Base-by-base conservation (phyloP, 2,888 invertebrate species). In the Andricus curvator region DNA sequence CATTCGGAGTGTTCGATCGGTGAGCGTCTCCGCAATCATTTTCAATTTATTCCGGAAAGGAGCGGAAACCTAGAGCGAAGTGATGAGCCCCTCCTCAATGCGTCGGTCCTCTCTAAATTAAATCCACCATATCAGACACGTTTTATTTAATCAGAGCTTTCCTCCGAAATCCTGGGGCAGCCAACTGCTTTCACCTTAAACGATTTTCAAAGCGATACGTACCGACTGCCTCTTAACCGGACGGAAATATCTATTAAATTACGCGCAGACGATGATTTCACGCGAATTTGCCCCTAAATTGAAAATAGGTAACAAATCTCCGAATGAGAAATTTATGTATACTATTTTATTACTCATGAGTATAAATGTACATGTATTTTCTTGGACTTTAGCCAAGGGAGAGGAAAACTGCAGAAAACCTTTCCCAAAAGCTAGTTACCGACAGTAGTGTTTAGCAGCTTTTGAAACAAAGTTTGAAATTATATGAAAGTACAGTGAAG, bases 81-180 rank as follows among this genome's bases (percentile, higher is more conserved):
- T 81, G 83, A 81, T 79, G 79, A 70, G 68, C 74, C 82, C 82
- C 80, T 68, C 81, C 82, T 76, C 79, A 66, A 77, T 70, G 78
- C 81, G 78, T 68, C 81, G 77, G 81, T 82, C 81, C 84, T 85
- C 85, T 91, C 88, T 89, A 91, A 91, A 91, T 91, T 91, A 90
- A 91, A 91, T 91, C 86, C 89, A 89, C 87, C 89, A 91, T 91
- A 91, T 90, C 91, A 91, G 91, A 90, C 90, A 87, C 91, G 89
- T 91, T 91, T 91, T 91, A 91, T 91, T 91, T 90, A 91, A 91
- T 91, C 91, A 90, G 86, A 82, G 77, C 83, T 82, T 68, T 41
- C 62, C 81, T 68, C 48, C 65, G 41, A 82, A 77, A 80, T 66
- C 76, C 22, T 66, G 60, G 66, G 41, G 33, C 64, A 77, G 60